Evolutionary conservation across 2,888 invertebrate genomes (phyloP).

Genomic region (Oligia latruncula): DNA sequence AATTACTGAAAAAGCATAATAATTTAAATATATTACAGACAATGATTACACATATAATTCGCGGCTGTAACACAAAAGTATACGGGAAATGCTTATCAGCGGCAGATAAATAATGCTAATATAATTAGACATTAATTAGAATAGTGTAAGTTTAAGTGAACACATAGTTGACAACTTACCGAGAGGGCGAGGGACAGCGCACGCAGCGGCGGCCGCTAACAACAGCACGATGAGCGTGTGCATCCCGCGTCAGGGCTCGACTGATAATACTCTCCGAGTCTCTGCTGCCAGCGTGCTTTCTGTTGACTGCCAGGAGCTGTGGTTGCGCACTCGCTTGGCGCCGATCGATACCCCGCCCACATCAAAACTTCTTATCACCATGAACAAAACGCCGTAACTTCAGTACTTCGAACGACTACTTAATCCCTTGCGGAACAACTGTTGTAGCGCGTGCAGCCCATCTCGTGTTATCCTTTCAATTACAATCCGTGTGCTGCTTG

Average conservation of each 20-base stretch:
- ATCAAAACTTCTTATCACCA: conserved; percentile 72
- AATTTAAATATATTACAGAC: conserved; percentile 15
- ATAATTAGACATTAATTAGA: conserved; percentile 17
- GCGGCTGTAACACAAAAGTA: conserved; percentile 51
- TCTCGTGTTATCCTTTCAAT: conserved; percentile 57
- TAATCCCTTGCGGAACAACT: conserved; percentile 47
- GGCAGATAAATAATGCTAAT: conserved; percentile 45
- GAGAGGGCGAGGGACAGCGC: conserved; percentile 76
- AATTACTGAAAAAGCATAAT: conserved; percentile 21
- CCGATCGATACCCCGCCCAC: conserved; percentile 89
- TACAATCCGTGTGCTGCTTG: conserved; percentile 56
- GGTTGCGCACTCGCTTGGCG: conserved; percentile 80
- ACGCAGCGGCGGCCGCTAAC: conserved; percentile 74
- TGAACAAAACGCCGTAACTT: conserved; percentile 67
- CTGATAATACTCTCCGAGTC: conserved; percentile 59
- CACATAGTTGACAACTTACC: conserved; percentile 73
- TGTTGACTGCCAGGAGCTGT: conserved; percentile 76
- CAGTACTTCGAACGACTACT: conserved; percentile 44
- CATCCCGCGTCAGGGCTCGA: conserved; percentile 72
- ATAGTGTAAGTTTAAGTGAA: conserved; percentile 19
- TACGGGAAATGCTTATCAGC: conserved; percentile 70
- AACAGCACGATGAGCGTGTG: conserved; percentile 74
- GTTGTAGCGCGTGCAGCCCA: conserved; percentile 44
- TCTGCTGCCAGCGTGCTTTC: conserved; percentile 68
- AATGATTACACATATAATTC: conserved; percentile 32